phyloP scores from a whole-genome alignment of 2,888 invertebrate genomes.

The Alviniconcha strummeri region DNA sequence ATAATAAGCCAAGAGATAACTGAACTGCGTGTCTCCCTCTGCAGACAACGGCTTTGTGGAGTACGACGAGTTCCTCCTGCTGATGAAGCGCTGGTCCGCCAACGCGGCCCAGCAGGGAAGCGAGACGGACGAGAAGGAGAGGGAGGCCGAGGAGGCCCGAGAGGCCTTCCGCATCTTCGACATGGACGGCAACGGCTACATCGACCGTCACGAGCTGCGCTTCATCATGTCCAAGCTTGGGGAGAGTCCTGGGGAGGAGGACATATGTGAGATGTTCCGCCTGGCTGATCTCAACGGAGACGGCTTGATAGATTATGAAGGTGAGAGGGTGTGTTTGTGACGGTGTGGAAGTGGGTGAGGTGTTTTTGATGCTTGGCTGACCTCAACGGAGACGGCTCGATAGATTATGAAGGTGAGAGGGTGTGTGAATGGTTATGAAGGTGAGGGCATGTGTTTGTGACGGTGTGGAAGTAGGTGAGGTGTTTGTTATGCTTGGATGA shows the following conservation, averaged over 20 bases:
- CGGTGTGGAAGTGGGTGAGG: neutral
- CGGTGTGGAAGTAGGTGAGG: neutral
- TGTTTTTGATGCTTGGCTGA: conserved; percentile 58
- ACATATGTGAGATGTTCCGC: conserved; percentile 70
- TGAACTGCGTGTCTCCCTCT: conserved; percentile 16
- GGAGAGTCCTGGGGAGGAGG: conserved; percentile 68
- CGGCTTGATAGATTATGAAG: conserved; percentile 71
- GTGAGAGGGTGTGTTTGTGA: conserved; percentile 45
- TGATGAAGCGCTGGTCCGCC: conserved; percentile 64
- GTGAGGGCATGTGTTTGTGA: conserved; percentile 33
- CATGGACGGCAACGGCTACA: conserved; percentile 69
- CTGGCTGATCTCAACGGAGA: conserved; percentile 70
- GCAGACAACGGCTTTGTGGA: conserved; percentile 68
- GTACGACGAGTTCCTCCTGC: conserved; percentile 67
- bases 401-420: conserved; percentile 55
- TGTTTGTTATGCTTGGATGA: conserved; percentile 57
- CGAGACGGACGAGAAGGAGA: conserved; percentile 1
- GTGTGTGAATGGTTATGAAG: conserved; percentile 46
- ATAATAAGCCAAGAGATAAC: too few relatives aligned
- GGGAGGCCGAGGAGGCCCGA: conserved; percentile 52
- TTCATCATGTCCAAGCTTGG: conserved; percentile 70
- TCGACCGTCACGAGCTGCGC: conserved; percentile 69
- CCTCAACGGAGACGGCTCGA: conserved; percentile 70
- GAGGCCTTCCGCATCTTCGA: conserved; percentile 64
- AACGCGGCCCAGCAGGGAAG: conserved; percentile 42